Evolutionary conservation across 35 echinoderm and acorn worm species (phyloP).

Genomic region (Amphiura filiformis): DNA sequence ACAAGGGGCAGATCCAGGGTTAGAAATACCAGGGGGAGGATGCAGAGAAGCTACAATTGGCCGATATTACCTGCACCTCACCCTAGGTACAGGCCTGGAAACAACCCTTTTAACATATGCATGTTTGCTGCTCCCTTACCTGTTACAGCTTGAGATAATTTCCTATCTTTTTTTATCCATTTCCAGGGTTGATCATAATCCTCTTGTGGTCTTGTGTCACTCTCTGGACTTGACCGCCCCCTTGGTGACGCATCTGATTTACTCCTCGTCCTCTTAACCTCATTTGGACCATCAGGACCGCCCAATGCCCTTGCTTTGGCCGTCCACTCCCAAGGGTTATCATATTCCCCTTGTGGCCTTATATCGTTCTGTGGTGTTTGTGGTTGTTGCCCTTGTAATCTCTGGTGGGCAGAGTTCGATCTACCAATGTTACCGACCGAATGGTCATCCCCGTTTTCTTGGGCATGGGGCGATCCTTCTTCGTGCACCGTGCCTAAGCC

Average conservation of each 20-base stretch:
- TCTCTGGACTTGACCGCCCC: constrained; percentile 54
- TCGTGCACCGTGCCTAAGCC: not conserved
- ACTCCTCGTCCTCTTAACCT: constrained; percentile 52
- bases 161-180: constrained; percentile 82
- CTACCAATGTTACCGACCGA: not conserved
- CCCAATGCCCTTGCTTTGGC: constrained; percentile 42
- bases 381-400: constrained; percentile 16
- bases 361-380: constrained; percentile 87
- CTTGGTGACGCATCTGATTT: constrained; percentile 57
- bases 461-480: not conserved
- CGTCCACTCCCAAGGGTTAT: constrained; percentile 97
- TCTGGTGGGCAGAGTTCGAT: constrained; percentile 50
- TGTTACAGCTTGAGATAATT: constrained; percentile 60
- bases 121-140: too few species aligned
- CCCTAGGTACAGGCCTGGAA: too few species aligned
- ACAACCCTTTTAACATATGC: too few species aligned
- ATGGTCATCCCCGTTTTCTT: constrained; percentile 6
- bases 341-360: constrained; percentile 76
- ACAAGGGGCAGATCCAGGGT: too few species aligned
- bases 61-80: too few species aligned
- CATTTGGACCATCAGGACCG: constrained; percentile 22
- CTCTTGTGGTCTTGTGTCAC: constrained; percentile 76
- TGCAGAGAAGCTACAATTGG: too few species aligned
- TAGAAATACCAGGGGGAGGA: too few species aligned
- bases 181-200: constrained; percentile 99